Conservation (phyloP, 2,888 invertebrate genomes). For the Lasioglossum pauxillum region DNA sequence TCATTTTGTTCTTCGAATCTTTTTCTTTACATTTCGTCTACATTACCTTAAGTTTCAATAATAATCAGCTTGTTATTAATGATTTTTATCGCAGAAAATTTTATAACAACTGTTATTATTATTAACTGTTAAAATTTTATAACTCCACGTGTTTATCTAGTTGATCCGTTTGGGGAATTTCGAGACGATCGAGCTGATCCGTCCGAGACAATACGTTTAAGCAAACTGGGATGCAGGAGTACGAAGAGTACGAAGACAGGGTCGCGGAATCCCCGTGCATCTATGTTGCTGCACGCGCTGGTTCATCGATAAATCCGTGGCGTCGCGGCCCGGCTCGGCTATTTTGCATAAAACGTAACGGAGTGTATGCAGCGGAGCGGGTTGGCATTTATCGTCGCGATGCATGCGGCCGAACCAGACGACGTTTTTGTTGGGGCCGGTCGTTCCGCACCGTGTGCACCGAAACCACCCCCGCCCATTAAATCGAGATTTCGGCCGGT, state of each 20-base stretch:
- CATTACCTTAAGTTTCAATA: no score
- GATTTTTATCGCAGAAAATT: no score
- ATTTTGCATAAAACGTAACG: slow-evolving; percentile 72
- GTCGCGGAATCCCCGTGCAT: neutral
- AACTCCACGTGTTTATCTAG: neutral
- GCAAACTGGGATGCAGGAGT: neutral
- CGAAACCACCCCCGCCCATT: slow-evolving; percentile 50
- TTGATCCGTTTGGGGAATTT: slow-evolving; percentile 25
- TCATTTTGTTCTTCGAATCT: no score
- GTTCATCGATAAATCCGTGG: slow-evolving; percentile 64
- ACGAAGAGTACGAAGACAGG: neutral
- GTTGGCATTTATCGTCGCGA: slow-evolving; percentile 70
- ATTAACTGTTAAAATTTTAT: no score
- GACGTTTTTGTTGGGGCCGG: slow-evolving; percentile 64
- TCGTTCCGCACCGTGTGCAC: slow-evolving; percentile 53
- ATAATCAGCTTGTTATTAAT: no score
- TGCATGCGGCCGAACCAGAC: slow-evolving; percentile 55
- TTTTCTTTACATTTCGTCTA: no score
- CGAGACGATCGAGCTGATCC: slow-evolving; percentile 8
- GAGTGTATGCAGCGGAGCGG: slow-evolving; percentile 58
- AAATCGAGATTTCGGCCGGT: slow-evolving; percentile 68
- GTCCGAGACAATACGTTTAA: slow-evolving; percentile 21
- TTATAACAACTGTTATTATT: no score
- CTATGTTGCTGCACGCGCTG: slow-evolving; percentile 30
- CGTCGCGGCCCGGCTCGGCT: slow-evolving; percentile 42